phyloP scores from a whole-genome alignment of 2,888 invertebrate species.

The Lordiphosa fenestrarum region DNA sequence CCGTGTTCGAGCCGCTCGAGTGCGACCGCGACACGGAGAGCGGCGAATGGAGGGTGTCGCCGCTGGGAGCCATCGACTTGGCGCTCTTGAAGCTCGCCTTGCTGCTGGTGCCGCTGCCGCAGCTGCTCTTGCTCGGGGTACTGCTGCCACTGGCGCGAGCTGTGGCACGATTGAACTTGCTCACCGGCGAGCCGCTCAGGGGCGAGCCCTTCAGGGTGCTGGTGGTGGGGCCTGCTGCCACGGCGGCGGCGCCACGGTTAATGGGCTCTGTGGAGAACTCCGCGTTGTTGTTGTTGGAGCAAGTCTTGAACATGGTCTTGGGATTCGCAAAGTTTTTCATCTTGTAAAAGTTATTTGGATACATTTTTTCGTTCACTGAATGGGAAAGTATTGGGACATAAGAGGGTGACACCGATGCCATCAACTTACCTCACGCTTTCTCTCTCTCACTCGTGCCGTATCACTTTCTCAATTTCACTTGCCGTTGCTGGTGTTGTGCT shows the following conservation, averaged over 20 bases:
- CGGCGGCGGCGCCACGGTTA: background rate
- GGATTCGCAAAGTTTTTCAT: slow-evolving; percentile 61
- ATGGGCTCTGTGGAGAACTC: slow-evolving; percentile 37
- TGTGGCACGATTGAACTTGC: no score
- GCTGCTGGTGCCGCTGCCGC: no score
- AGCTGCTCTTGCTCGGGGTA: background rate
- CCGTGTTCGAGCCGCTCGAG: slow-evolving; percentile 8
- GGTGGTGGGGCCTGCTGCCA: background rate
- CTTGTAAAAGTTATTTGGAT: slow-evolving; percentile 41
- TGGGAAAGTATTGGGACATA: background rate
- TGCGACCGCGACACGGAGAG: slow-evolving; percentile 27
- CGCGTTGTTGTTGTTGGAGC: slow-evolving; percentile 42
- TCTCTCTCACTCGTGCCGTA: background rate
- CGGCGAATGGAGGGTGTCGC: slow-evolving; percentile 1
- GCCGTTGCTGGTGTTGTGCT: no score
- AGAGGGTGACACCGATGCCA: no score
- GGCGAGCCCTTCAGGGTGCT: background rate
- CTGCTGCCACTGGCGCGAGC: no score
- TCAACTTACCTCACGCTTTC: background rate
- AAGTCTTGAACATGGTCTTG: slow-evolving; percentile 51
- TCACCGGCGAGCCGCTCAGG: background rate
- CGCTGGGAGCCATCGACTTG: no score
- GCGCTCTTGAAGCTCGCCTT: no score
- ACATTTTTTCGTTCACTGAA: slow-evolving; percentile 29
- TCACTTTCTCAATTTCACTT: no score